These are phyloP conservation scores for Amblyopsis hoosieri DNA, from an alignment of 2,797 vertebrate genomes.

Conservation along the genomic window DNA sequence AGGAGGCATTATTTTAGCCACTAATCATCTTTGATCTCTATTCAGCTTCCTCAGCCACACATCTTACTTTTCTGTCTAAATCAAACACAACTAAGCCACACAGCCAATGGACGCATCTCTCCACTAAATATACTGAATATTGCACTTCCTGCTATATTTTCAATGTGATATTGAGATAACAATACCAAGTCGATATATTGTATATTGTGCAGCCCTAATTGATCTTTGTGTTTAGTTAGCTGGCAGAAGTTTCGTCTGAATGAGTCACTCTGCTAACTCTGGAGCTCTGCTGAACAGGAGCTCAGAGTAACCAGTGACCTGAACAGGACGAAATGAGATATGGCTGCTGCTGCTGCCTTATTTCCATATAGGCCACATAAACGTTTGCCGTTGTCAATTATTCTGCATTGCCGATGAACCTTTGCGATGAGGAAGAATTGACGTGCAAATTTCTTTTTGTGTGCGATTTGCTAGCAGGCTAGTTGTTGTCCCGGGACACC, in stretches of 20 bases:
- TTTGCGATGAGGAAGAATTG: not conserved
- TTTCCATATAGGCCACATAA: not conserved
- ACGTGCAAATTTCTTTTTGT: not conserved
- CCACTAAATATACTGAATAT: too few species aligned
- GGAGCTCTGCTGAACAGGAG: constrained; percentile 33
- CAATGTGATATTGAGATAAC: too few species aligned
- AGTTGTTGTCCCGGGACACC: not conserved
- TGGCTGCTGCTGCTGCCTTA: not conserved
- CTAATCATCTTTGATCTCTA: too few species aligned
- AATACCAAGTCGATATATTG: too few species aligned
- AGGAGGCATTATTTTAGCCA: too few species aligned
- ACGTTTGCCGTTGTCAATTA: constrained; percentile 1
- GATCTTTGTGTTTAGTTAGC: constrained; percentile 21
- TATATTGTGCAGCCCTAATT: constrained; percentile 31
- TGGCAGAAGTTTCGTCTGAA: not conserved
- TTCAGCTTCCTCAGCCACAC: too few species aligned
- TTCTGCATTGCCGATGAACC: not conserved
- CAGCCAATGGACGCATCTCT: too few species aligned
- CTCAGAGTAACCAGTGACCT: constrained; percentile 11
- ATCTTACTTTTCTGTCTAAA: too few species aligned
- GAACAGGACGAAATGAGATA: not conserved
- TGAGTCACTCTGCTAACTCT: too few species aligned
- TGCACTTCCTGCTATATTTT: too few species aligned
- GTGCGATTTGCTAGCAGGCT: not conserved
- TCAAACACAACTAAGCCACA: too few species aligned